Percentiles rank a stretch among this genome's conserved stretches.
Evolutionary conservation across 2,113 vertebrate species (phyloP).

Genomic region (Gallinago paraguaiae): DNA sequence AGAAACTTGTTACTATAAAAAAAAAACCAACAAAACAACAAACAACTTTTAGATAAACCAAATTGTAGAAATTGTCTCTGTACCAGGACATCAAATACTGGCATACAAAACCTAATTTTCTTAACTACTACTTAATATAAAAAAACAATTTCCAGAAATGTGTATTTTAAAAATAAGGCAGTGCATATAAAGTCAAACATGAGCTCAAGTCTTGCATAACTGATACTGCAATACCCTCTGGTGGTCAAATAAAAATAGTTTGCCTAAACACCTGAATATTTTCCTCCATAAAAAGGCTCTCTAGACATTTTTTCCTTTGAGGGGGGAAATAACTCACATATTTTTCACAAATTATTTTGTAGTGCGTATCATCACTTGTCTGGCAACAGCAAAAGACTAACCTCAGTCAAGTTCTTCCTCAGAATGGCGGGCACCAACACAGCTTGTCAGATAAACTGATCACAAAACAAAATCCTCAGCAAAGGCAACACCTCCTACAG

Average conservation of each 20-base stretch:
- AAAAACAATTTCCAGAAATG: not conserved
- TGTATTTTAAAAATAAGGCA: not conserved
- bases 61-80: not conserved
- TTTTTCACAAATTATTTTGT: not conserved
- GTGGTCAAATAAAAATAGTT: constrained; percentile 38
- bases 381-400: not conserved
- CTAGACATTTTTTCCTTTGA: not conserved
- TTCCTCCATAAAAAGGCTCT: not conserved
- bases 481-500: not conserved
- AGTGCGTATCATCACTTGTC: not conserved
- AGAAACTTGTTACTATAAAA: not conserved
- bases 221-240: constrained; percentile 59
- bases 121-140: not conserved
- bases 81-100: not conserved
- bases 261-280: not conserved
- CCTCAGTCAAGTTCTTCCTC: not conserved
- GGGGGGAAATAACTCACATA: not conserved
- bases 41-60: not conserved
- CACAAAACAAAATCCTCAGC: not conserved
- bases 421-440: not conserved
- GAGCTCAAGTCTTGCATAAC: not conserved
- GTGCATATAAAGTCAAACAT: not conserved
- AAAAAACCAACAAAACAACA: not conserved
- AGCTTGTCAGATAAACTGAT: not conserved
- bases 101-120: not conserved